These are phyloP conservation scores for Tor tambroides DNA, from an alignment of 2,113 vertebrate species.

Conservation along the genomic window DNA sequence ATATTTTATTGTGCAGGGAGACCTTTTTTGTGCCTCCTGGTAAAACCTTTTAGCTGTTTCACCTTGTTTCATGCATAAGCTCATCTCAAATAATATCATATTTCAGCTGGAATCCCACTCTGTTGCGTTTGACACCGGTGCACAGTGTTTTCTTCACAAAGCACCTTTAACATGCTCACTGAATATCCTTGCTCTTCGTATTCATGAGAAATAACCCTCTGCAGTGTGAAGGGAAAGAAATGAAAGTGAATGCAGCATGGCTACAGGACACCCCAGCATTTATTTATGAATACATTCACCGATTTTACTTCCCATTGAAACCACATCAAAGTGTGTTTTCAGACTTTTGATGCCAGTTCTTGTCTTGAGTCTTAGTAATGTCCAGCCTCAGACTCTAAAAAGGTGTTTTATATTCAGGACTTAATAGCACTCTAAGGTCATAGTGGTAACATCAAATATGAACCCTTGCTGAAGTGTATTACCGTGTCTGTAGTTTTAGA, in stretches of 20 bases:
- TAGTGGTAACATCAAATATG: not conserved
- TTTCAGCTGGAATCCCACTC: not conserved
- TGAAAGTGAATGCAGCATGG: not conserved
- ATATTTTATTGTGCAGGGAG: not conserved
- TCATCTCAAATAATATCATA: not conserved
- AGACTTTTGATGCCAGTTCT: not conserved
- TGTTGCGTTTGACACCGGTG: not conserved
- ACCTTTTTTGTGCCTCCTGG: not conserved
- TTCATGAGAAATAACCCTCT: not conserved
- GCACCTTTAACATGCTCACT: not conserved
- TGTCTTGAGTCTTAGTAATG: not conserved
- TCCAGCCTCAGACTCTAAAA: not conserved
- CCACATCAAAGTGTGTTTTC: not conserved
- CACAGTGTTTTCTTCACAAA: not conserved
- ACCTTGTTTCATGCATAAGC: not conserved
- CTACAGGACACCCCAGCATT: not conserved
- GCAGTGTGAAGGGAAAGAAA: not conserved
- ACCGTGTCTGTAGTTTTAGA: not conserved
- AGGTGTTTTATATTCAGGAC: constrained; percentile 19
- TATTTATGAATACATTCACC: not conserved
- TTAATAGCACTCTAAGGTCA: constrained; percentile 10
- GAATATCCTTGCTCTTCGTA: not conserved
- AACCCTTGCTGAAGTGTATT: not conserved
- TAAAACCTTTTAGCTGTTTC: not conserved
- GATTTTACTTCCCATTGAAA: not conserved